These are phyloP conservation scores for Sarcophilus harrisii DNA, from an alignment of 2,797 vertebrate species.

Conservation along the genomic window DNA sequence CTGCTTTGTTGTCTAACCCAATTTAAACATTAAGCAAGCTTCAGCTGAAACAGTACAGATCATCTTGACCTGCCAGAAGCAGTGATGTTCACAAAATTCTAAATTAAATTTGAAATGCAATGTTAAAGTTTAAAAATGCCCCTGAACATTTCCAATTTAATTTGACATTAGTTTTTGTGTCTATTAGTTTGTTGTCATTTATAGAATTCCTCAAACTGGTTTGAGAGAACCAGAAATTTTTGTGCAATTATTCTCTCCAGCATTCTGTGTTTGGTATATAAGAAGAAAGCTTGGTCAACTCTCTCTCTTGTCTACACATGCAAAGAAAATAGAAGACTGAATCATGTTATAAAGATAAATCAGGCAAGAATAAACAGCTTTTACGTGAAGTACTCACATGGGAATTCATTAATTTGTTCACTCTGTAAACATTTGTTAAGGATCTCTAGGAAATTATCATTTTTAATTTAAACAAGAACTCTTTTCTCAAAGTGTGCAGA, in stretches of 20 bases:
- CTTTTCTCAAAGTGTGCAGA: conserved; percentile 24
- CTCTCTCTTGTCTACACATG: not conserved
- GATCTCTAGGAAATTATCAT: not conserved
- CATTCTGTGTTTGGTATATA: conserved; percentile 29
- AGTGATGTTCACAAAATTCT: conserved; percentile 65
- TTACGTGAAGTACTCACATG: not conserved
- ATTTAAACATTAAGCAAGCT: conserved; percentile 63
- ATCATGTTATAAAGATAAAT: not conserved
- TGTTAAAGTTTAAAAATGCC: conserved; percentile 50
- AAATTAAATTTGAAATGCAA: conserved; percentile 78
- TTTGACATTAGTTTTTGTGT: conserved; percentile 69
- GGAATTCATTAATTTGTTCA: not conserved
- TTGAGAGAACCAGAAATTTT: conserved; percentile 47
- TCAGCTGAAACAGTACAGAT: conserved; percentile 53
- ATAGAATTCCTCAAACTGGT: conserved; percentile 60
- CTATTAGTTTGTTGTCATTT: conserved; percentile 64
- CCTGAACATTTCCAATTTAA: conserved; percentile 75
- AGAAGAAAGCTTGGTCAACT: not conserved
- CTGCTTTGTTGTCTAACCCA: conserved; percentile 53
- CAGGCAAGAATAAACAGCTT: not conserved
- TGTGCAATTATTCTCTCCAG: conserved; percentile 18
- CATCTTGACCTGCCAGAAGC: conserved; percentile 67
- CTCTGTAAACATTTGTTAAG: not conserved
- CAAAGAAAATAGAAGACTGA: conserved; percentile 47
- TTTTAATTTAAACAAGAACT: not conserved